These are phyloP conservation scores for Hiodon alosoides DNA, from an alignment of 2,113 vertebrate species.

Conservation along the genomic window DNA sequence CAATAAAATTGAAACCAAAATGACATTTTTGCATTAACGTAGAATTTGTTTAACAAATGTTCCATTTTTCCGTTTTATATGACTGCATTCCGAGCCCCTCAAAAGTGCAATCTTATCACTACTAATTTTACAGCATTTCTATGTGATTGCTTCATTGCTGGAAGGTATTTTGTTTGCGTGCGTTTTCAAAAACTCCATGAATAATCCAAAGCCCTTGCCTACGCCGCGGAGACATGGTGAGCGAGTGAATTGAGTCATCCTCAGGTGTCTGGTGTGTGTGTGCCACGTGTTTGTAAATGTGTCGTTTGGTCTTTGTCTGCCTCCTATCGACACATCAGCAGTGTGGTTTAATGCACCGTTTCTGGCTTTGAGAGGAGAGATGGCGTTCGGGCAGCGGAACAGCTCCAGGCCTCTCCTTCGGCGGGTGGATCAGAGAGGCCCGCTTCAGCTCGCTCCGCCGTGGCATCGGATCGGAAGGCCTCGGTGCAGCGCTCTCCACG, in stretches of 20 bases:
- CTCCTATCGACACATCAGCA: slow-evolving; percentile 65
- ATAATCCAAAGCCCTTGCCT: no score
- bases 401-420: slow-evolving; percentile 65
- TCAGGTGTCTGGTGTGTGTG: neutral
- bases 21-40: slow-evolving; percentile 66
- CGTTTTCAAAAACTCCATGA: no score
- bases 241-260: no score
- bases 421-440: slow-evolving; percentile 67
- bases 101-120: slow-evolving; percentile 58
- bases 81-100: slow-evolving; percentile 60
- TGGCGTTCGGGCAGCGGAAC: slow-evolving; percentile 54
- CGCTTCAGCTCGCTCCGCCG: slow-evolving; percentile 58
- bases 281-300: neutral
- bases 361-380: slow-evolving; percentile 62
- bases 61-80: no score
- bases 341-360: slow-evolving; percentile 58
- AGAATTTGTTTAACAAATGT: no score
- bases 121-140: slow-evolving; percentile 54
- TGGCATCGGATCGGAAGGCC: slow-evolving; percentile 65
- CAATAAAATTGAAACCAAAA: slow-evolving; percentile 60
- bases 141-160: slow-evolving; percentile 52
- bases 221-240: no score
- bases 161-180: no score
- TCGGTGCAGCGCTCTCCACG: neutral
- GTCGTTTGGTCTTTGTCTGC: slow-evolving; percentile 55